Evolutionary conservation across 2,797 vertebrate genomes (phyloP).

Genomic region (Phoebastria nigripes): DNA sequence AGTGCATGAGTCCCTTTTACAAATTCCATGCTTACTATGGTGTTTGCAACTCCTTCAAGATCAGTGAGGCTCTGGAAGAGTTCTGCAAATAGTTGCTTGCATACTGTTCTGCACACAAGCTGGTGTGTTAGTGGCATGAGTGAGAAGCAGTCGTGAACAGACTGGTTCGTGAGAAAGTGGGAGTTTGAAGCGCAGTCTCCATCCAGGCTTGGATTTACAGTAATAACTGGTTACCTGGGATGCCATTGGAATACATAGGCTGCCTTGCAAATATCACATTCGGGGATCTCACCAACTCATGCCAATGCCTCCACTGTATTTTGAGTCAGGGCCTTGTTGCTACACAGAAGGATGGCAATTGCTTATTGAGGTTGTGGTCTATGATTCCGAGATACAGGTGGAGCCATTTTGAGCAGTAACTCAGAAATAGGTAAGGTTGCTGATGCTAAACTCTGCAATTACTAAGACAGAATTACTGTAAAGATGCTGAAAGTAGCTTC

Average conservation of each 20-base stretch:
- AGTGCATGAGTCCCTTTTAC: not conserved
- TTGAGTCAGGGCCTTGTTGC: not conserved
- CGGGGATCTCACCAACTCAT: not conserved
- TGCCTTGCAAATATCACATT: not conserved
- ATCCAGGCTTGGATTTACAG: not conserved
- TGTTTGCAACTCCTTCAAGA: not conserved
- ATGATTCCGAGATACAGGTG: not conserved
- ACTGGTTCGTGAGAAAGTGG: fast-evolving
- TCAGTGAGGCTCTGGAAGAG: not conserved
- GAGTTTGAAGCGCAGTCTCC: not conserved
- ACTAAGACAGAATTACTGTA: not conserved
- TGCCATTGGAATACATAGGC: not conserved
- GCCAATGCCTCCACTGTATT: not conserved
- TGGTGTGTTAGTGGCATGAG: not conserved
- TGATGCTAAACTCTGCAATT: conserved; percentile 15
- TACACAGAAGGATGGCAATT: not conserved
- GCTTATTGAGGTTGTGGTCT: not conserved
- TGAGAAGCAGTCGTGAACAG: not conserved
- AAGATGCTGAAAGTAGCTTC: conserved; percentile 16
- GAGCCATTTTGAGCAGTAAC: not conserved
- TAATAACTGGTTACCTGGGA: not conserved
- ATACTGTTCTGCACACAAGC: not conserved
- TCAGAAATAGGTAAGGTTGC: not conserved
- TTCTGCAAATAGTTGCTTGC: not conserved
- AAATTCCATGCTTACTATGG: not conserved